Base-by-base conservation (phyloP, 2,797 vertebrate species). In the Catharus ustulatus region DNA sequence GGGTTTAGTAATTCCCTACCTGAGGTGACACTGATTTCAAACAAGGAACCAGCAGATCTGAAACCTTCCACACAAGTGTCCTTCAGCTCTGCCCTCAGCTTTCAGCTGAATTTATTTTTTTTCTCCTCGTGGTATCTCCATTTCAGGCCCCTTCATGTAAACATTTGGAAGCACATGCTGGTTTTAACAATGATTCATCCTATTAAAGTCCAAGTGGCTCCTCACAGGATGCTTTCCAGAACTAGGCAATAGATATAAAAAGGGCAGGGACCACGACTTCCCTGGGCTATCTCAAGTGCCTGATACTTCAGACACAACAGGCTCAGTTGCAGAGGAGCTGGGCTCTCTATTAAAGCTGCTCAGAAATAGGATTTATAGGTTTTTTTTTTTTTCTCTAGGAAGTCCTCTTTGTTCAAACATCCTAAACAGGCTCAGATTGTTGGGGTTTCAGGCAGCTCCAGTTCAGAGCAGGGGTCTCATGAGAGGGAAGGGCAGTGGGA, bases 201-300 rank as follows among this genome's bases (percentile, higher is more conserved):
- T 84, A 94, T 90, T 96, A 90, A 95, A 96, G 94, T 86, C 87
- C 73, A 96, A 96, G 95, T 94, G 91, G 91, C 91, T 75, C 84
- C 92, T 95, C 83, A 88, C 38, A 75, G 69, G 94, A 96, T 93
- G 66, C 69, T 96, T 96, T 96, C 96, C 95, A 96, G 94, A 92
- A 90, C 89, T 59, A 95, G 87, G 89, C 93, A 95, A 89, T 73
- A 78, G 95, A 95, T 94, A 92, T 92, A 92, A 89, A 97, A 97
- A 96, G 92, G 95, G 94, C 94, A 95, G 85, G 55, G 92, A 93
- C 89, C 78, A 19, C n/a, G 73, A 73, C 94, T 93, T 91, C 40
- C 63, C 82, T 13, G 51, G 63, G 57, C 87, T 96, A 94, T 95
- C 91, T 97, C 87, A 92, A 97, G 94, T 95, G 94, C 87, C 83